Base-by-base conservation (phyloP, 2,113 vertebrate genomes). In the Pungitius pungitius region DNA sequence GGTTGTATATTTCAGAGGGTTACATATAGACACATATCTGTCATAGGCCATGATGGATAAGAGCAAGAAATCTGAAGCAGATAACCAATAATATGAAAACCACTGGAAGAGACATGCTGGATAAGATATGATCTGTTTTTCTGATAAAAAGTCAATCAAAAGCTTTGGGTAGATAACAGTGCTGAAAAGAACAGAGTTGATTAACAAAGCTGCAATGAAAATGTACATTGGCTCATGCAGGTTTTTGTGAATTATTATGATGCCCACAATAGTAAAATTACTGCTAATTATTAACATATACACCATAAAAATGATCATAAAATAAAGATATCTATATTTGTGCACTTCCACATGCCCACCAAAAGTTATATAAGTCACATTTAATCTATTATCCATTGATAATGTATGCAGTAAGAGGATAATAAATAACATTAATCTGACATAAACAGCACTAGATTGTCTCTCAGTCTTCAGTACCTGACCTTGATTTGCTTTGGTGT, bases 171-270 rank as follows among this genome's bases (percentile, higher is more conserved):
- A 83, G 15, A 72, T 17, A 47, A 15, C 55, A 30, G 72, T 69
- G 51, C 63, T 72, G 11, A 13, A 57, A 27, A 65, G 11, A 51
- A 70, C 7, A 1, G 67, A 64, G 30, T 77, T 70, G 1, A 69
- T 0, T 15, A 55, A 58, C 30, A 79, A 47, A 15, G 77, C 77
- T 22, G 70, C 77, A 30, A 80, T 74, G 47, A 74, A 80, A 63
- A 80, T 20, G 8, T 74, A 80, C 77, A 80, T 80, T 0, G 77
- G 77, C 24, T 80, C 77, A 24, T 80, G 77, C 18, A 80, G 77
- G 33, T 49, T 63, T 33, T 40, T 40, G 42, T 80, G 63, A 6
- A 20, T 35, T 6, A 35, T 35, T 1, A 35, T 58, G 18, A 58
- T 1, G 18, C 35, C 30, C 30, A 58, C 30, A 58, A 58, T 58